Conservation (phyloP, 2,888 invertebrate species). For the Temnothorax ravouxi region DNA sequence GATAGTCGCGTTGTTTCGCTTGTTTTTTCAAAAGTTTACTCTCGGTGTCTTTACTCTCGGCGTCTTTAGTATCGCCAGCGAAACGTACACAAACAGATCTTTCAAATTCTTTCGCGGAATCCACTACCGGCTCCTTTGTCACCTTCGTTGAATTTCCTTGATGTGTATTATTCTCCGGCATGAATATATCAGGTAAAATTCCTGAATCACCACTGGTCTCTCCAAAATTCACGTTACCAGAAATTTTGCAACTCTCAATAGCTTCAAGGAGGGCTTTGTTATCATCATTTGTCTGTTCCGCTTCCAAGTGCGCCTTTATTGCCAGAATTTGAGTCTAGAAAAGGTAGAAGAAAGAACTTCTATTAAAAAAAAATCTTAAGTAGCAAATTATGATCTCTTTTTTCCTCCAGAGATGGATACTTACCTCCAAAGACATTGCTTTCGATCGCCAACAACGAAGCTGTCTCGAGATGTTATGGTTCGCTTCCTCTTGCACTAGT, state of each 20-base stretch:
- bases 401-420: background rate
- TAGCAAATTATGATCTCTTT: too few relatives aligned
- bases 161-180: background rate
- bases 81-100: background rate
- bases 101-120: background rate
- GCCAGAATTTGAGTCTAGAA: conserved; percentile 3
- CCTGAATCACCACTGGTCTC: background rate
- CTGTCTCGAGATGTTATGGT: conserved; percentile 69
- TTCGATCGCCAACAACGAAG: conserved; percentile 75
- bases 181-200: background rate
- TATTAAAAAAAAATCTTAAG: background rate
- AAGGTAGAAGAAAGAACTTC: background rate
- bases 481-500: conserved; percentile 76
- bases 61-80: background rate
- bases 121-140: background rate
- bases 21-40: conserved; percentile 15
- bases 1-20: conserved; percentile 10
- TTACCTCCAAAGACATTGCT: conserved; percentile 76
- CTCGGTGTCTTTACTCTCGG: background rate
- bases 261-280: background rate
- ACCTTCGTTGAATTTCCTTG: background rate
- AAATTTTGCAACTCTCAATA: conserved; percentile 14
- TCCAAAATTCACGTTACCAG: background rate
- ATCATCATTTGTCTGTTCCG: background rate
- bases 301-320: conserved; percentile 22